A percentile compares a stretch with the other conserved stretches of the same genome.
These are phyloP conservation scores for Propithecus coquereli DNA, from an alignment of 2,113 vertebrate genomes.

Conservation along the genomic window DNA sequence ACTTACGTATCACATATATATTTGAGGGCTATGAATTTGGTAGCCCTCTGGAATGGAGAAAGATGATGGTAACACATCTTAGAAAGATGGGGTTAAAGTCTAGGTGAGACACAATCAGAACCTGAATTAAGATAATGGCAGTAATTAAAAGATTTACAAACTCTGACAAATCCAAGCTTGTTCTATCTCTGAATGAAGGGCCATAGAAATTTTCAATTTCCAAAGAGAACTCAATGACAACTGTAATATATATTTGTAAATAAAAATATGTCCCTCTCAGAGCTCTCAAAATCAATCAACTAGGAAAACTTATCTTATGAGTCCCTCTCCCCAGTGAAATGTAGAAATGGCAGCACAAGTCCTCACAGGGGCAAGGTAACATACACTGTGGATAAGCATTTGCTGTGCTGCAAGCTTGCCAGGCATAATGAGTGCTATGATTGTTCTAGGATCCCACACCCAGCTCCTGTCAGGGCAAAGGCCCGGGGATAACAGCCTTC, in stretches of 20 bases:
- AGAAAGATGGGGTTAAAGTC: not conserved
- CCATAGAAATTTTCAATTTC: constrained; percentile 75
- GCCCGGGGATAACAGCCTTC: not conserved
- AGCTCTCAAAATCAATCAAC: constrained; percentile 68
- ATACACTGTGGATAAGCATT: not conserved
- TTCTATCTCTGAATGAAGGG: constrained; percentile 62
- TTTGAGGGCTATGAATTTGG: not conserved
- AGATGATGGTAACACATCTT: not conserved
- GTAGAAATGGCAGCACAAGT: not conserved
- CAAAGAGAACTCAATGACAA: constrained; percentile 76
- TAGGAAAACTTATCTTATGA: not conserved
- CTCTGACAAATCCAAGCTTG: constrained; percentile 71
- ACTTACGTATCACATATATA: not conserved
- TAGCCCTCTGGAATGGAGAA: not conserved
- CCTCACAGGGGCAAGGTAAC: not conserved
- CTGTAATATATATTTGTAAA: constrained; percentile 70
- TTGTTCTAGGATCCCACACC: not conserved
- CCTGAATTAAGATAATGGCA: not conserved
- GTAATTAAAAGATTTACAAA: constrained; percentile 60
- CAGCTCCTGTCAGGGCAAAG: not conserved
- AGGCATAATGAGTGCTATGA: not conserved
- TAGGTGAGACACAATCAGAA: not conserved
- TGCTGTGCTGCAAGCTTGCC: not conserved
- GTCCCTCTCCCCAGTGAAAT: constrained; percentile 15
- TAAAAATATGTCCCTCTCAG: constrained; percentile 70